Evolutionary conservation across 2,888 invertebrate genomes (phyloP).

Genomic region (Oscheius sp.): DNA sequence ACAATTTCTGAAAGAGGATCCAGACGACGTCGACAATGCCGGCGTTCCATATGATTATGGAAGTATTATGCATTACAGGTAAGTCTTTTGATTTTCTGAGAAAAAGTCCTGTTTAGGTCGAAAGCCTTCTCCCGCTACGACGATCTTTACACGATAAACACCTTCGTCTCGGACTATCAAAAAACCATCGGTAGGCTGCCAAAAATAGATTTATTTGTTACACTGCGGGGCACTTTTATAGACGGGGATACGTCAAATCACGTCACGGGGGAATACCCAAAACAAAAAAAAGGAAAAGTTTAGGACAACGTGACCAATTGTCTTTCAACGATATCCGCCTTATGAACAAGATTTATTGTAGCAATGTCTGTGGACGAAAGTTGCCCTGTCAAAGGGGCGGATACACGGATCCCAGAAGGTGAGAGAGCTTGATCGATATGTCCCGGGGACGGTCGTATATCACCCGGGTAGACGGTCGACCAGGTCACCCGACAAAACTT

Average conservation of each 20-base stretch:
- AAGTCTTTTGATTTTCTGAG: slow-evolving; percentile 56
- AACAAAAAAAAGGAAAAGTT: slow-evolving; percentile 18
- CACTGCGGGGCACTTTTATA: not conserved
- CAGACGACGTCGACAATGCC: slow-evolving; percentile 72
- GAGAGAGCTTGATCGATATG: slow-evolving; percentile 12
- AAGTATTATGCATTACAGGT: slow-evolving; percentile 73
- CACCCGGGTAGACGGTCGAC: not conserved
- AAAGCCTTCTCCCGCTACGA: slow-evolving; percentile 73
- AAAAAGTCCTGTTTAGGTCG: slow-evolving; percentile 46
- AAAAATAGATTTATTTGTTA: slow-evolving; percentile 18
- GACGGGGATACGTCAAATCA: too few relatives aligned
- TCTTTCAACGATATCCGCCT: slow-evolving; percentile 73
- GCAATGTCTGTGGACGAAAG: slow-evolving; percentile 61
- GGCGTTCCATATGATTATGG: slow-evolving; percentile 73
- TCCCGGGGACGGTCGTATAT: slow-evolving; percentile 25
- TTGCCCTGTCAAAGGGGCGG: slow-evolving; percentile 72
- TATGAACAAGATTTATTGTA: slow-evolving; percentile 73
- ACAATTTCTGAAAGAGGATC: slow-evolving; percentile 73
- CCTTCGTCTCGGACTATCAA: slow-evolving; percentile 73
- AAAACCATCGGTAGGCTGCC: slow-evolving; percentile 67
- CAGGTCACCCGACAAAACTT: slow-evolving; percentile 17
- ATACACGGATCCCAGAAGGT: slow-evolving; percentile 72
- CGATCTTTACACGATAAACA: slow-evolving; percentile 72
- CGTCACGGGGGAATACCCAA: not conserved
- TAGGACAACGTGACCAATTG: slow-evolving; percentile 71